Percentiles rank a stretch among this genome's conserved stretches.
phyloP scores from a whole-genome alignment of 2,888 invertebrate species.

The Opisthograptis luteolata region DNA sequence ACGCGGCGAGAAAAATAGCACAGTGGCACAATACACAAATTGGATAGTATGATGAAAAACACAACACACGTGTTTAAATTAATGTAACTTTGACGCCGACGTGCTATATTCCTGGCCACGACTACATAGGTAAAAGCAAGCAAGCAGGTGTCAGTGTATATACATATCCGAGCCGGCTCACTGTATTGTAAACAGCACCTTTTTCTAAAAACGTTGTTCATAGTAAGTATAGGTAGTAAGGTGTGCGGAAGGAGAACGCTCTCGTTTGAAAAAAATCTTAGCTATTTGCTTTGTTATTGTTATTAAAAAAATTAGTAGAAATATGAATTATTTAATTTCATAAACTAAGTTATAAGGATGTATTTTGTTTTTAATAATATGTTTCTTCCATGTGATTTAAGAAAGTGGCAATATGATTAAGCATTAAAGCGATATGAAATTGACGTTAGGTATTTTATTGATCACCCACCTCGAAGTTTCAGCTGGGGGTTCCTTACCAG shows the following conservation, averaged over 20 bases:
- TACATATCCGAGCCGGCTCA: constrained; percentile 1
- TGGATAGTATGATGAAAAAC: too few relatives aligned
- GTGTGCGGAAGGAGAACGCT: background rate
- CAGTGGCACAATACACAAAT: background rate
- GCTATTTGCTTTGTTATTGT: constrained; percentile 78
- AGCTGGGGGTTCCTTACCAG: too few relatives aligned
- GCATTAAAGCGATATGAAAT: constrained; percentile 61
- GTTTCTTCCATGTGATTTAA: constrained; percentile 81
- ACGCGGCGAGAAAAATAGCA: background rate
- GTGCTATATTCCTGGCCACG: background rate
- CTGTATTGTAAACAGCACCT: constrained; percentile 17
- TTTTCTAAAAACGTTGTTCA: constrained; percentile 15
- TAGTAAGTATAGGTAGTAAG: constrained; percentile 10
- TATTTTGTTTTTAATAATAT: constrained; percentile 75
- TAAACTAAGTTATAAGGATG: constrained; percentile 63
- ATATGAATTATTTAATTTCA: constrained; percentile 72
- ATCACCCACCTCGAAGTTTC: too few relatives aligned
- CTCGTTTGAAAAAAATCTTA: constrained; percentile 33
- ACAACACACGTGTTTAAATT: too few relatives aligned
- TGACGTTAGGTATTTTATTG: constrained; percentile 28
- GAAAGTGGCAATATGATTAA: constrained; percentile 78
- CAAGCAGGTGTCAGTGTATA: background rate
- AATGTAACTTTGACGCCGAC: background rate
- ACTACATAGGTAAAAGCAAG: background rate
- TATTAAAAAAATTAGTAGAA: constrained; percentile 61